Base-by-base conservation (phyloP, 1,140 invertebrate species). In the Protaetia brevitarsis region DNA sequence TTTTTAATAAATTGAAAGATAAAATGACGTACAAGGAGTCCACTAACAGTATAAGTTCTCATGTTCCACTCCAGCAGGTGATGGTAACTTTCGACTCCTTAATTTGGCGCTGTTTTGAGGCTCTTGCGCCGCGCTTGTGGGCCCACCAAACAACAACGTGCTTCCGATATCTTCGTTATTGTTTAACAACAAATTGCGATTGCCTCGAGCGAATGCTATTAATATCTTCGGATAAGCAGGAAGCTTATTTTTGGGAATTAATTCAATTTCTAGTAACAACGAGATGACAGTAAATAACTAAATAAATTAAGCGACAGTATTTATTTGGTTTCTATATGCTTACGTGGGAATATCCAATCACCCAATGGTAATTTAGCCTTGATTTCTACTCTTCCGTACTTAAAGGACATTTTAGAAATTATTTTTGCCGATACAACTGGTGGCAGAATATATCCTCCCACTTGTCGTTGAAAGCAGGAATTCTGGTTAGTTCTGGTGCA, bases 191-290 rank as follows among this genome's bases (percentile, higher is more conserved):
- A 74, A 63, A 16, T 68, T 19, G 29, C 68, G 37, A 31, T 75
- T 75, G 0, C 74, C 74, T 65, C 74, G 66, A 51, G 71, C 60
- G 66, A 72, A 76, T 2, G 70, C 70, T 23, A 73, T 73, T 57
- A 68, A 65, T 0, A 73, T 58, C 69, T 65, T 71, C 4, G 29
- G 29, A 30, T 62, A 62, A 21, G 8, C 3, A 11, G 29, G 21
- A 19, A 30, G 2, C 19, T 21, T 31, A 19, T 62, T 23, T 2
- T 5, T 16, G 29, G 60, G 60, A 34, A 62, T 36, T 34, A 62
- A 36, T 36, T 62, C 60, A n/a, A 62, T 36, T 62, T 62, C 60
- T 62, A 27, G 19, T 21, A 62, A 59, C n/a, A 11, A 59, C 7
- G 3, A 59, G 13, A 16, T 30, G 6, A 28, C 8, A 58, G 7